These are phyloP conservation scores for Tetrapedia diversipes DNA, from an alignment of 2,888 invertebrate species.

Conservation along the genomic window DNA sequence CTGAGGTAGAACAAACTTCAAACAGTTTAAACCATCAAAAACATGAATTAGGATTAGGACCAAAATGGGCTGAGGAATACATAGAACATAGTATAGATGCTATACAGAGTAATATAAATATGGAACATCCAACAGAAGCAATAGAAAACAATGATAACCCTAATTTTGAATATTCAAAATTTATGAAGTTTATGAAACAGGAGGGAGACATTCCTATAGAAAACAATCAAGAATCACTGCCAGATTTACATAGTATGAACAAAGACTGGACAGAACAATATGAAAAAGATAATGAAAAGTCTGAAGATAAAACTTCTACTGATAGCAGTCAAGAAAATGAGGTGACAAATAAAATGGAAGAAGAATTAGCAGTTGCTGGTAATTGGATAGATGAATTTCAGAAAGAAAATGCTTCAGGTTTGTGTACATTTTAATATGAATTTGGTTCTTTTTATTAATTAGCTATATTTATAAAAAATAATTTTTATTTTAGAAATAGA, in stretches of 20 bases:
- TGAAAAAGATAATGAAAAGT: slow-evolving; percentile 75
- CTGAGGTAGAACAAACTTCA: slow-evolving; percentile 70
- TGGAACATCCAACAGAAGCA: slow-evolving; percentile 54
- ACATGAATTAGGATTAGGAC: slow-evolving; percentile 83
- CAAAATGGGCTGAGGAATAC: slow-evolving; percentile 88
- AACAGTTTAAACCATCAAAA: slow-evolving; percentile 70
- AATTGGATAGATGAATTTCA: slow-evolving; percentile 80
- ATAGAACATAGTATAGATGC: slow-evolving; percentile 80
- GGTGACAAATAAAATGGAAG: slow-evolving; percentile 68
- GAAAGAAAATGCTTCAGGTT: slow-evolving; percentile 73
- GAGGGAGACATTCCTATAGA: slow-evolving; percentile 87
- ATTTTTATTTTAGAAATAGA: slow-evolving; percentile 81
- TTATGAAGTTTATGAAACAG: slow-evolving; percentile 93
- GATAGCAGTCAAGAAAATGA: slow-evolving; percentile 73
- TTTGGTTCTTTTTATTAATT: background rate
- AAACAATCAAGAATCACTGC: slow-evolving; percentile 78
- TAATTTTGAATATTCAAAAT: slow-evolving; percentile 90
- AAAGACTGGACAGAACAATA: slow-evolving; percentile 84
- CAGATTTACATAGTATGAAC: slow-evolving; percentile 81
- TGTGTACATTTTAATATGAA: slow-evolving; percentile 10
- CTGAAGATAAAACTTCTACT: slow-evolving; percentile 49
- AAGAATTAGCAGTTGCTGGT: slow-evolving; percentile 74
- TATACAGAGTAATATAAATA: slow-evolving; percentile 74
- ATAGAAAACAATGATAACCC: slow-evolving; percentile 85
- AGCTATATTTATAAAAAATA: background rate